Percentiles rank a stretch among this genome's conserved stretches.
Evolutionary conservation across 2,113 vertebrate species (phyloP).

Genomic region (Physeter macrocephalus): DNA sequence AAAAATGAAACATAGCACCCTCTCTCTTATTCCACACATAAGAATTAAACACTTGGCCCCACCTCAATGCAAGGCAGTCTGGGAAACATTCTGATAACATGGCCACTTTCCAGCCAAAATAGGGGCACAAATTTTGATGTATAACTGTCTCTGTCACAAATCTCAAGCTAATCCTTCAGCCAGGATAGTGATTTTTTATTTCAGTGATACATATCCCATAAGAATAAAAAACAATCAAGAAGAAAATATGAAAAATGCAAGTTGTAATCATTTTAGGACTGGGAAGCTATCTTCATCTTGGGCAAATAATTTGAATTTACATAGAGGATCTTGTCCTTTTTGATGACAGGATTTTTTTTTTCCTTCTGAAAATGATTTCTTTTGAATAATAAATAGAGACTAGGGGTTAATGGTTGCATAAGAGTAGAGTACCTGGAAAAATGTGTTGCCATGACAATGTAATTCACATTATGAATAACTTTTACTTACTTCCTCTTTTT

Average conservation of each 20-base stretch:
- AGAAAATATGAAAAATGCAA: slow-evolving; percentile 68
- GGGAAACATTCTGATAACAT: neutral
- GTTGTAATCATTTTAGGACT: slow-evolving; percentile 67
- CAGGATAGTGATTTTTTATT: neutral
- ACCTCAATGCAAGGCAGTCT: neutral
- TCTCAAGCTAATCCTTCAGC: neutral
- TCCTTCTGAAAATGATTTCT: slow-evolving; percentile 72
- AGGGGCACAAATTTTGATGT: neutral
- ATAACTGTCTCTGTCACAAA: neutral
- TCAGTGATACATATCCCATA: neutral
- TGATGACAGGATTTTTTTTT: slow-evolving; percentile 76
- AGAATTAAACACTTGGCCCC: neutral
- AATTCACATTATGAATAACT: slow-evolving; percentile 75
- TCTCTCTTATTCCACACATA: neutral
- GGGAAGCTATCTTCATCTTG: slow-evolving; percentile 74
- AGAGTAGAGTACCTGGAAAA: slow-evolving; percentile 72
- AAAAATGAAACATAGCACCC: neutral
- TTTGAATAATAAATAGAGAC: slow-evolving; percentile 79
- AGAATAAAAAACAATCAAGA: slow-evolving; percentile 31
- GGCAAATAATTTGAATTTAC: slow-evolving; percentile 72
- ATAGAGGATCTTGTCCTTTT: slow-evolving; percentile 67
- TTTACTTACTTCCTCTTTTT: slow-evolving; percentile 65
- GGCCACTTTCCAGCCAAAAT: neutral
- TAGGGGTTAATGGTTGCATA: slow-evolving; percentile 72
- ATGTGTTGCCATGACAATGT: slow-evolving; percentile 77